These are phyloP conservation scores for Bombus waltoni DNA, from an alignment of 1,140 invertebrate genomes.

Conservation along the genomic window DNA sequence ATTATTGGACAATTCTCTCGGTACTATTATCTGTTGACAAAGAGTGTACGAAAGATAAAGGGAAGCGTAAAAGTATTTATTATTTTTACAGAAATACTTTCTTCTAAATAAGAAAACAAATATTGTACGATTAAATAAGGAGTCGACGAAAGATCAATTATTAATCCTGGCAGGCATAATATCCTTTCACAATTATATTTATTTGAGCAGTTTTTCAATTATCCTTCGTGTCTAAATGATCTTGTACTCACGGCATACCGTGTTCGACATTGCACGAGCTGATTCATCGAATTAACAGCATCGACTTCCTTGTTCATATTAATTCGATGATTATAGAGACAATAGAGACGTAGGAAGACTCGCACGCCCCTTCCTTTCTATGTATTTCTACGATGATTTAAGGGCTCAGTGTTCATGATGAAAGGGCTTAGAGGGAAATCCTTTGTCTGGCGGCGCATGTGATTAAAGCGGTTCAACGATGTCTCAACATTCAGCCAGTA, in stretches of 20 bases:
- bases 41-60: too few relatives aligned
- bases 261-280: neutral
- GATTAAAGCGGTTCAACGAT: conserved; percentile 19
- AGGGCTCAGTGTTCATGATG: conserved; percentile 31
- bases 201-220: neutral
- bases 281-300: conserved; percentile 24
- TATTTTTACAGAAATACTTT: too few relatives aligned
- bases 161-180: too few relatives aligned
- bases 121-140: too few relatives aligned
- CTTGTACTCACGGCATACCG: neutral
- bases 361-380: neutral
- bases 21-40: too few relatives aligned
- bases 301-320: neutral
- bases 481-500: conserved; percentile 14
- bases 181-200: neutral
- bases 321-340: neutral
- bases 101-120: too few relatives aligned
- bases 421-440: conserved; percentile 21
- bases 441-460: conserved; percentile 2
- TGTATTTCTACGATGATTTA: conserved; percentile 28
- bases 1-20: neutral
- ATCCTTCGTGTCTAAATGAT: neutral
- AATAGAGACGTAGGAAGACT: neutral
- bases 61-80: too few relatives aligned
- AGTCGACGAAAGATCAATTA: too few relatives aligned